Evolutionary conservation across 1,140 invertebrate species (phyloP).

Genomic region (Tachypleus tridentatus): DNA sequence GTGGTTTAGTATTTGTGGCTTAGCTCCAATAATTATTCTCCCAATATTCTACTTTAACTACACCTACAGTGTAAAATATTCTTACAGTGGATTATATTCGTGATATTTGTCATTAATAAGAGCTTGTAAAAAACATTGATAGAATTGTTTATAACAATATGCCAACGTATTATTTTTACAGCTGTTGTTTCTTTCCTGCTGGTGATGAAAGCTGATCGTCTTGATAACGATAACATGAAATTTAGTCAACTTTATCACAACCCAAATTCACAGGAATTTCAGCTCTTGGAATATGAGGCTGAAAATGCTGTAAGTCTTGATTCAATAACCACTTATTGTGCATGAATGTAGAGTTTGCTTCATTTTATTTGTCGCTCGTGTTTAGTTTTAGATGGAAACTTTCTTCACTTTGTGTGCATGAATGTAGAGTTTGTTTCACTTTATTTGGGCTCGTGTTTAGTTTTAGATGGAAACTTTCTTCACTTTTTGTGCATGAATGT

Average conservation of each 20-base stretch:
- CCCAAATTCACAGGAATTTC: conserved; percentile 62
- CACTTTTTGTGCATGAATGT: no score
- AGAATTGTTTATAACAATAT: not conserved
- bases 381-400: no score
- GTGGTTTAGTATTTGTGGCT: not conserved
- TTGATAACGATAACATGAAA: conserved; percentile 49
- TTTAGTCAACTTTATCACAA: conserved; percentile 62
- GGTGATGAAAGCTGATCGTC: conserved; percentile 63
- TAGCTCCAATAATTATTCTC: not conserved
- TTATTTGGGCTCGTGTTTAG: no score
- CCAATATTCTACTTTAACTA: not conserved
- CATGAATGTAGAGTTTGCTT: no score
- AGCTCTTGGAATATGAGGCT: conserved; percentile 67
- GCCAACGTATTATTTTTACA: conserved; percentile 2
- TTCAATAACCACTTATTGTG: no score
- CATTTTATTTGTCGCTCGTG: no score
- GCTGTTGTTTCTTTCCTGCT: conserved; percentile 48
- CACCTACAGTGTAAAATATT: conserved; percentile 1
- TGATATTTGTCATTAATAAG: not conserved
- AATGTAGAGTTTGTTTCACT: no score
- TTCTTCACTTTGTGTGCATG: no score
- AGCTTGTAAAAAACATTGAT: not conserved
- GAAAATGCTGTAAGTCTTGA: conserved; percentile 53
- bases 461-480: no score
- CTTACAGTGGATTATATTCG: not conserved